Percentiles rank a stretch among this genome's conserved stretches.
Conservation (phyloP, 2,797 vertebrate species). For the Argyrosomus regius region DNA sequence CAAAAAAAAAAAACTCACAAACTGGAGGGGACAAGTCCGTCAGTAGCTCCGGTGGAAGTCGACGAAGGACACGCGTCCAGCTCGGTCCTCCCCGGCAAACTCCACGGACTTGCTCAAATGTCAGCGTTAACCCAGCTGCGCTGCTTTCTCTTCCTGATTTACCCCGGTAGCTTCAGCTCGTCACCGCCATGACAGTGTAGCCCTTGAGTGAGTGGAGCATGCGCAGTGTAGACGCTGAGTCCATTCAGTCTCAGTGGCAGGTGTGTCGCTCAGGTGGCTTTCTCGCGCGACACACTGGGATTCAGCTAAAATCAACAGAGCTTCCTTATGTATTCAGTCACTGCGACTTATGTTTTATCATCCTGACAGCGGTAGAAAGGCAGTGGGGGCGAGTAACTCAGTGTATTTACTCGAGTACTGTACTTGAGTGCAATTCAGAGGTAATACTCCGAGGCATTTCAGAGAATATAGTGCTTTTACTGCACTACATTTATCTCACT, state of each 20-base stretch:
- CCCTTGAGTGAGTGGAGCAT: constrained; percentile 80
- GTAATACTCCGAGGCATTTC: not conserved
- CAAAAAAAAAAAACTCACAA: constrained; percentile 72
- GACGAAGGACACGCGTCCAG: constrained; percentile 16
- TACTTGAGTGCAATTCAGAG: not conserved
- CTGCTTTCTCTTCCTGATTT: constrained; percentile 87
- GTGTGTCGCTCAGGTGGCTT: constrained; percentile 83
- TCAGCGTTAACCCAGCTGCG: constrained; percentile 76
- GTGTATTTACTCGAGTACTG: not conserved
- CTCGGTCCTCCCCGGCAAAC: constrained; percentile 48
- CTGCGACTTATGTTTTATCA: not conserved
- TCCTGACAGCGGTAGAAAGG: too few species aligned
- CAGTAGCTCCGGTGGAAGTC: constrained; percentile 36
- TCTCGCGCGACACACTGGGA: not conserved
- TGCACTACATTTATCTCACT: too few species aligned
- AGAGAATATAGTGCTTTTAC: not conserved
- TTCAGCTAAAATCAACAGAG: not conserved
- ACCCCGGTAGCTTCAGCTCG: constrained; percentile 81
- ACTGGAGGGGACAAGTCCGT: constrained; percentile 64
- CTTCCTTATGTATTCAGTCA: not conserved
- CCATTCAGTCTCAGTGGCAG: constrained; percentile 70
- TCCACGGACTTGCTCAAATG: constrained; percentile 66
- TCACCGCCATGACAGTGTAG: constrained; percentile 96
- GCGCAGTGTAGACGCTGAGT: constrained; percentile 74
- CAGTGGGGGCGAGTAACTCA: not conserved